Evolutionary conservation across 2,113 vertebrate species (phyloP), one percentile per base, ranked within the genome.

Genomic region (Solenodon paradoxus): DNA sequence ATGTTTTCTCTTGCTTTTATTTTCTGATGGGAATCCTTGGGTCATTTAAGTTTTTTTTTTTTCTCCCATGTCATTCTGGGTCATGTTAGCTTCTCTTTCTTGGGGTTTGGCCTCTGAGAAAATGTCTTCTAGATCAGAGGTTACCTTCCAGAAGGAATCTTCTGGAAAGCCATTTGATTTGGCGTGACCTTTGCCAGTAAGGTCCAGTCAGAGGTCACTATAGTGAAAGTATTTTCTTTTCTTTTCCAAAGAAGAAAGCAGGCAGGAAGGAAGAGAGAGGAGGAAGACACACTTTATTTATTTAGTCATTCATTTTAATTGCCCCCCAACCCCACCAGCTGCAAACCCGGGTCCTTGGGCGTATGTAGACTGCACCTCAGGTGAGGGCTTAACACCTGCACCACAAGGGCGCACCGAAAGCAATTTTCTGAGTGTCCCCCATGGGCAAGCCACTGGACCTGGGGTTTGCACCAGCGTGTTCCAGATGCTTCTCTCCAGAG

Each of bases 151-250:
- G 75, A 96, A 97, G 95, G 97, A 97, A 96, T 96, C 97, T 96
- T 98, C 97, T 97, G 97, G 97, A 97, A 97, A 97, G 98, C 96
- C 96, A 94, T 98, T 98, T 97, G 97, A 96, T 97, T 97, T 96
- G 96, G 90, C 45, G 86, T 96, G 95, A 89, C 83, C 97, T 96
- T 97, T 92, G 95, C 95, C 0, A 63, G 96, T 96, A 96, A 96
- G 95, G 83, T 55, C 59, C 5, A 75, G 81, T 97, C 2, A 0
- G 90, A 98, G 97, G 97, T 97, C 98, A 93, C 74, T 1, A 35
- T 51, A 74, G 95, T 47, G 59, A 88, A 92, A 79, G 81, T n/a
- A n/a, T n/a, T n/a, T n/a, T n/a, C n/a, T n/a, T n/a, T n/a, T n/a
- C n/a, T n/a, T n/a, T n/a, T 78, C 69, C 24, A 9, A 63, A 63